Evolutionary conservation across 1,140 invertebrate genomes (phyloP), one percentile per base, ranked within the genome.

Genomic region (Dinothrombium tinctorium): DNA sequence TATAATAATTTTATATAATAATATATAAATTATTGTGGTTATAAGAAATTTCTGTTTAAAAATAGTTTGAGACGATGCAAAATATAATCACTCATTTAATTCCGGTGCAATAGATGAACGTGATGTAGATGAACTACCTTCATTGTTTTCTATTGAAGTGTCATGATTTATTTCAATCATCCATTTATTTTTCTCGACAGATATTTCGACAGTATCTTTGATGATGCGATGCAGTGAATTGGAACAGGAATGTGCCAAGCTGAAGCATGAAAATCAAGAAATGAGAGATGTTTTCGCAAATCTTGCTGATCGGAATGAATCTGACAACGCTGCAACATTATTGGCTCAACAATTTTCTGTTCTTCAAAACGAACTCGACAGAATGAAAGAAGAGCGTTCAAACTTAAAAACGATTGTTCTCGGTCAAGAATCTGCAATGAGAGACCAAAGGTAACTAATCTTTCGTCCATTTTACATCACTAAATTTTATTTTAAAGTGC

Each of bases 211-310:
- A 19, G 25, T 47, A 19, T 45, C 37, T 14, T n/a, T 50, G 19
- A 43, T 48, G 43, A 43, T 49, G 42, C 15, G 33, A 31, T 51
- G 21, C 49, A 65, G 61, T 56, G 86, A 94, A 60, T 55, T 94
- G 35, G 83, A 94, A 65, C 78, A 90, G 57, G 80, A 87, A 56
- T 89, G 89, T 59, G 73, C 77, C 45, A 83, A 82, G 54, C 56
- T 90, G 36, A 71, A 76, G 45, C 69, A 73, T 23, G 46, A 50
- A 12, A 43, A 46, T 40, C 41, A 67, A 33, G 62, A 71, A 36
- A 55, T 94, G 32, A 66, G 79, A 44, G 65, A 69, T 37, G 61
- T 66, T 6, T 64, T 76, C 2, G 61, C 67, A 0, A 64, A 67
- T 19, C 21, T n/a, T 15, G n/a, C 42, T 28, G 36, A 37, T 20